Percentiles rank a stretch among this genome's conserved stretches.
These are phyloP conservation scores for Dreissena polymorpha DNA, from an alignment of 1,140 invertebrate species.

Conservation along the genomic window DNA sequence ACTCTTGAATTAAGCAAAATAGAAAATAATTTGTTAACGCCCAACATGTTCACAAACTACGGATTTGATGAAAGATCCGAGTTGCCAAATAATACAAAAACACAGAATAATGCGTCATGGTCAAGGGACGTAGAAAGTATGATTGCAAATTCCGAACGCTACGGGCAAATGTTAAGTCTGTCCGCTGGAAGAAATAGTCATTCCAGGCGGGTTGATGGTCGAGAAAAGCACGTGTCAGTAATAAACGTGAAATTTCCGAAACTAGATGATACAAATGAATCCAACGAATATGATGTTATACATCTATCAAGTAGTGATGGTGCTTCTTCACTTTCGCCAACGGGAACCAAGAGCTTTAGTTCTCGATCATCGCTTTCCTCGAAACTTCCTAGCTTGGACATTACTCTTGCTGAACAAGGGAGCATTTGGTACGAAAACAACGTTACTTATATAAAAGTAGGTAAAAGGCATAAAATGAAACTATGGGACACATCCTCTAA, in stretches of 20 bases:
- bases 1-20: neutral
- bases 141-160: neutral
- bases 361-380: too few relatives aligned
- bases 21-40: neutral
- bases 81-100: neutral
- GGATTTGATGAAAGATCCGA: neutral
- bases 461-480: neutral
- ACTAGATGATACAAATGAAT: neutral
- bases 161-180: neutral
- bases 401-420: neutral
- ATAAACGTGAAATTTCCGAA: constrained; percentile 29
- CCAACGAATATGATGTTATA: neutral
- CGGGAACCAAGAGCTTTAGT: neutral
- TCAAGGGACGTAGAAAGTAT: constrained; percentile 23
- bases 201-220: neutral
- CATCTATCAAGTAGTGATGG: neutral
- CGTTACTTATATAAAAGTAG: constrained; percentile 3
- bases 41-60: neutral
- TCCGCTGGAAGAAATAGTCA: neutral
- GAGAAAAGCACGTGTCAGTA: constrained; percentile 31
- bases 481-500: neutral
- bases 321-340: too few relatives aligned
- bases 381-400: neutral
- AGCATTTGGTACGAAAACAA: constrained; percentile 17
- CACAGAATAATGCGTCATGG: constrained; percentile 19